phyloP scores from a whole-genome alignment of 2,888 invertebrate genomes.

The Dryobotodes eremita region DNA sequence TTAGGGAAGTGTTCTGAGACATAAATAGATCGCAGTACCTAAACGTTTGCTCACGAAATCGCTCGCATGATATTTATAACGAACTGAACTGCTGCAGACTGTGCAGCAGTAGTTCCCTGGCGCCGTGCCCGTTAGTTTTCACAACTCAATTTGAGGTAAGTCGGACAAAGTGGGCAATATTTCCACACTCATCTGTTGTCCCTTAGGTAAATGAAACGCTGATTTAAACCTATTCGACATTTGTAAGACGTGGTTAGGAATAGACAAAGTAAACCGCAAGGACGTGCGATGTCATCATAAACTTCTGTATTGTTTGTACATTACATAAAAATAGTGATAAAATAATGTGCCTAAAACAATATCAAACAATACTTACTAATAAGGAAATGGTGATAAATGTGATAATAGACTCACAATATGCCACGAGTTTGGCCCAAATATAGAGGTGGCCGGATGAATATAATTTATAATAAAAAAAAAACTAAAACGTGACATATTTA shows the following conservation, averaged over 20 bases:
- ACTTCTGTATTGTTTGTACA: conserved; percentile 7
- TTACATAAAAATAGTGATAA: conserved; percentile 22
- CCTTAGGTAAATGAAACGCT: background rate
- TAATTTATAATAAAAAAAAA: conserved; percentile 20
- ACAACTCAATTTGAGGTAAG: conserved; percentile 58
- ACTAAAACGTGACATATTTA: conserved; percentile 41
- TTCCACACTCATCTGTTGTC: conserved; percentile 30
- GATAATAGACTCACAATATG: background rate
- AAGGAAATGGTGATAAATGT: conserved; percentile 21
- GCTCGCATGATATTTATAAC: conserved; percentile 64
- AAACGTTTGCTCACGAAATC: conserved; percentile 56
- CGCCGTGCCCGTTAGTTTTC: conserved; percentile 73
- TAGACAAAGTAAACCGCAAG: conserved; percentile 14
- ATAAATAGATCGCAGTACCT: conserved; percentile 50
- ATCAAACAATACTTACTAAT: conserved; percentile 34
- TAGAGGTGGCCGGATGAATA: conserved; percentile 3
- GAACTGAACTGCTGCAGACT: conserved; percentile 68
- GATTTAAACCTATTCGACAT: conserved; percentile 6
- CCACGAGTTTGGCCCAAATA: conserved; percentile 27
- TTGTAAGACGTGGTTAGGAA: background rate
- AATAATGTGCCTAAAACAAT: conserved; percentile 32
- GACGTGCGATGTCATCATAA: background rate
- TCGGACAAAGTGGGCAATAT: conserved; percentile 39
- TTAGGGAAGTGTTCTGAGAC: conserved; percentile 36
- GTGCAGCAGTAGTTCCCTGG: conserved; percentile 67